phyloP scores from a whole-genome alignment of 2,797 vertebrate species.

The Hydrolagus colliei region DNA sequence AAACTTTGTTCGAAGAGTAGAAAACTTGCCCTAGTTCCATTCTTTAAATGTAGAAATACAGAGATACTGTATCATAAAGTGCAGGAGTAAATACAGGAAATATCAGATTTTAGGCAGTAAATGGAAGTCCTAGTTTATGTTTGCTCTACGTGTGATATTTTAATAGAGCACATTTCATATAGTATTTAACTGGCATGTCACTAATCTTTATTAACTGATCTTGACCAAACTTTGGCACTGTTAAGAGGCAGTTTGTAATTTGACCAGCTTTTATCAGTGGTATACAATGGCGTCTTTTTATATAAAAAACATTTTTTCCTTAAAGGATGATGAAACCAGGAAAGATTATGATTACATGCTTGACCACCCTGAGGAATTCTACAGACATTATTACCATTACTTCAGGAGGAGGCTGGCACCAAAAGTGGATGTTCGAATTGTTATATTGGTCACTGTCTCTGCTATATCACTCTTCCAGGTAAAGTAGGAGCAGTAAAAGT shows the following conservation, averaged over 20 bases:
- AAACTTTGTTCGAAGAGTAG: too few relatives aligned
- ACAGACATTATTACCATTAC: conserved; percentile 91
- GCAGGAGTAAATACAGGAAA: background rate
- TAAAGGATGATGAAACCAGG: conserved; percentile 84
- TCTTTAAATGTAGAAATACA: too few relatives aligned
- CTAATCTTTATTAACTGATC: background rate
- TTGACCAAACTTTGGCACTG: background rate
- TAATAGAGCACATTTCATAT: background rate
- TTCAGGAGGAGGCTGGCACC: conserved; percentile 80
- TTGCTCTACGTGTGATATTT: background rate
- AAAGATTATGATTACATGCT: conserved; percentile 95
- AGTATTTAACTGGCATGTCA: background rate
- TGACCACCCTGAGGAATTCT: conserved; percentile 92
- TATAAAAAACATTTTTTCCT: background rate
- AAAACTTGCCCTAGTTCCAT: too few relatives aligned
- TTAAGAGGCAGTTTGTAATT: background rate
- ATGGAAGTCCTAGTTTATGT: background rate
- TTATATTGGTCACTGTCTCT: conserved; percentile 83
- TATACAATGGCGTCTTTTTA: conserved; percentile 18
- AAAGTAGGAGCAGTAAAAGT: conserved; percentile 32
- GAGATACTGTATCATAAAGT: too few relatives aligned
- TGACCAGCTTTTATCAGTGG: background rate
- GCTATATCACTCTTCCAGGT: conserved; percentile 91
- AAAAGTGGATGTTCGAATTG: conserved; percentile 82
- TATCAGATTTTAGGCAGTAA: background rate